Base-by-base conservation (phyloP, 2,797 vertebrate species). In the Characodon lateralis region DNA sequence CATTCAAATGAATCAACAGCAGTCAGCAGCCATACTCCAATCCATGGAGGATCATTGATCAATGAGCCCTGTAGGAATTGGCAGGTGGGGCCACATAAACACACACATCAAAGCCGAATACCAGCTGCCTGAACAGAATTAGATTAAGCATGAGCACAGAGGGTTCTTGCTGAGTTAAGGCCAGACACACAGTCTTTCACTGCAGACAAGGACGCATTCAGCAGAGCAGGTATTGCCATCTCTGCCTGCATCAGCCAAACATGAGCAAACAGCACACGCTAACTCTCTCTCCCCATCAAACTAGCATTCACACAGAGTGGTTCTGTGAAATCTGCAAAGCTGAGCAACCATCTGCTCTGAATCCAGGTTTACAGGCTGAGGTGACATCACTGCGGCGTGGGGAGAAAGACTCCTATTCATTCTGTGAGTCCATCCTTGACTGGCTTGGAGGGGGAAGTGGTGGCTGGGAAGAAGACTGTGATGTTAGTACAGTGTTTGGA, bases 321-420 rank as follows among this genome's bases (percentile, higher is more conserved):
- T 81, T 82, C 77, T 76, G 56, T 72, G 51, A 81, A 77, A 78
- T 73, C 0, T 5, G 77, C 79, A 86, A 78, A 63, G 81, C 83
- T 86, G 85, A 90, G 85, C 85, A 89, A 87, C 83, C 53, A n/a
- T 80, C 59, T 72, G 39, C 80, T 84, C 78, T 79, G 79, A 77
- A 71, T 72, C 69, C 75, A 80, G 68, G 59, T 76, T 81, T 13
- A 39, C 66, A 78, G 78, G 51, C 74, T 77, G 55, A 73, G 71
- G 66, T 85, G 87, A 92, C 89, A 89, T 89, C 83, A 85, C 68
- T 82, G 78, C 79, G 1, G 78, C 0, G 72, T 78, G 80, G 85
- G 72, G 79, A 89, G 78, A 92, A 87, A 88, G 91, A 81, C 72
- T 35, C 86, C 86, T 77, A 88, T 93, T 94, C 85, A 89, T 91